Evolutionary conservation across 2,113 vertebrate species (phyloP), one percentile per base, ranked within the genome.

Genomic region (Siniperca knerii): DNA sequence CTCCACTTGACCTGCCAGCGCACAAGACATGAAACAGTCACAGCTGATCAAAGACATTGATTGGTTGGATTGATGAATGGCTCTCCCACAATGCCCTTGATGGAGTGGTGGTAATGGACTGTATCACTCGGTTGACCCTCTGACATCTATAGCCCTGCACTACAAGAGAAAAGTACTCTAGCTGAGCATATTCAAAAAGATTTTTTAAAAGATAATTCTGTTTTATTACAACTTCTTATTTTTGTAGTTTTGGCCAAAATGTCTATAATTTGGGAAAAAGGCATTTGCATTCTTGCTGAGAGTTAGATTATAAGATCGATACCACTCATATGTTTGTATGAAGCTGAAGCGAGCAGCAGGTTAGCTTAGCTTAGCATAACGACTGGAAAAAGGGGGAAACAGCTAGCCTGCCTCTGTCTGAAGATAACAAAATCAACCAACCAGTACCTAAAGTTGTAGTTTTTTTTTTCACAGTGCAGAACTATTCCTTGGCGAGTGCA

Each of bases 1-100:
- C n/a, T 77, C 75, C 69, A 83, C 71, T 69, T 82, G 75, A 84
- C 69, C 60, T 81, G 60, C 29, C 66, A 69, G 60, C 2, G 9
- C 29, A 46, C 44, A 40, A 64, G 68, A 70, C 82, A 44, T 16
- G 37, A 78, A 52, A 35, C 37, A 67, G 55, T 57, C 64, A 57
- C 16, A 44, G 75, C 58, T 69, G 50, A 87, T 84, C 68, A 87
- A 80, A 86, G 52, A 48, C 70, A 89, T 81, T 58, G 92, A 89
- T 29, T 35, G 11, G 37, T n/a, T 20, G 23, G 54, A 58, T 6
- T 70, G 84, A 81, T 79, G 50, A 78, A 81, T 33, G 52, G 64
- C n/a, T 83, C 52, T 46, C 8, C 44, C 11, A 13, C 12, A 4
- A 12, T 48, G 25, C n/a, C 20, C 48, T 16, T 82, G 50, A 88